Evolutionary conservation across 2,888 invertebrate genomes (phyloP), one percentile per base, ranked within the genome.

Genomic region (Lysandra bellargus): DNA sequence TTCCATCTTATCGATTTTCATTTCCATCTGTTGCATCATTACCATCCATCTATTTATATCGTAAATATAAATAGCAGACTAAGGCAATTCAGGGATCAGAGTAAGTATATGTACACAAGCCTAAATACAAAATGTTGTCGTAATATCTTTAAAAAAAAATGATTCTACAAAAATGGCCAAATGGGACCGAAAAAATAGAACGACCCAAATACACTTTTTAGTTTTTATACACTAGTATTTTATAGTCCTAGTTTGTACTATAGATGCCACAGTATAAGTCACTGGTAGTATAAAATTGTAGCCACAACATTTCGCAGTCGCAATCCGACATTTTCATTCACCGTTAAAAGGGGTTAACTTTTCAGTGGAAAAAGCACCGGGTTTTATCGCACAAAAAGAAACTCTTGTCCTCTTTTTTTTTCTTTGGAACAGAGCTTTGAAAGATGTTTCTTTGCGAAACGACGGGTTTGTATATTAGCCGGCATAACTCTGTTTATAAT

Each of bases 331-430:
- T 79, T 78, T 79, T 74, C 74, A 79, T 79, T 60, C 79, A 60
- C 23, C 30, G 30, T 40, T 74, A 79, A 79, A 79, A 79, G 79
- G 79, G 79, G 79, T 79, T 79, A 75, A 75, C 79, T 79, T 79
- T 79, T 74, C 79, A 79, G 74, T 60, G 74, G 75, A 79, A 79
- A 79, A 79, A 79, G 74, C 79, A 75, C 60, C 79, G 79, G 79
- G 49, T 75, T 79, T 79, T 61, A 79, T 74, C 75, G 79, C 74
- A 75, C 74, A 74, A 79, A 79, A 79, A 79, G 75, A 61, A 49
- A 79, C 79, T 79, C 79, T 79, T 79, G 79, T 79, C 75, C 79
- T 40, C 79, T 73, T 79, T 79, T 78, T 79, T 79, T 79, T 79
- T 79, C 61, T 75, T 79, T 79, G 79, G 75, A 60, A 79, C 61